Evolutionary conservation across 2,888 invertebrate species (phyloP).

Genomic region (Disparrhopalites patrizii): DNA sequence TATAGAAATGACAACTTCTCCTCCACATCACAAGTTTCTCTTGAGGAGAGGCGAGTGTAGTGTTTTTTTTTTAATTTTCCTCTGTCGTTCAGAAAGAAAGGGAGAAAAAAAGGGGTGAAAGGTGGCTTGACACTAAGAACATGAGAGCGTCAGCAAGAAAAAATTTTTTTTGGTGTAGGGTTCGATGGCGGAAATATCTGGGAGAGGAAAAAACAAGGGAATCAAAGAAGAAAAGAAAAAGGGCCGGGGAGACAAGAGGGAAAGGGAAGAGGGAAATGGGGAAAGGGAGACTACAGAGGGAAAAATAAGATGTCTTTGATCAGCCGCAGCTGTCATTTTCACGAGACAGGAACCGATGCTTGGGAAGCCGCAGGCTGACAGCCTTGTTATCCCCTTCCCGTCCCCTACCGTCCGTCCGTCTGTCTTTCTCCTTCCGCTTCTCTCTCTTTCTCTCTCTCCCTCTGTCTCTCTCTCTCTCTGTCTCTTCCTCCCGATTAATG

Average conservation of each 20-base stretch:
- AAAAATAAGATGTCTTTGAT: constrained; percentile 32
- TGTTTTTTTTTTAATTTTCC: no score
- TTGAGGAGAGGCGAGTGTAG: no score
- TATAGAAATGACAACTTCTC: no score
- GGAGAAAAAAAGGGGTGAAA: no score
- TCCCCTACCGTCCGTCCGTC: constrained; percentile 1
- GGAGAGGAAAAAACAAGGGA: not conserved
- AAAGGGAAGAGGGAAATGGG: not conserved
- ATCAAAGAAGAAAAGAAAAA: not conserved
- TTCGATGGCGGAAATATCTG: not conserved
- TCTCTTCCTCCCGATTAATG: not conserved
- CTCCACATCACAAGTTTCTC: no score
- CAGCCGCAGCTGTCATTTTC: constrained; percentile 36
- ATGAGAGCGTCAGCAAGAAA: no score
- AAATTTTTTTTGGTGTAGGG: no score
- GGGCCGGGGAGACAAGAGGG: not conserved
- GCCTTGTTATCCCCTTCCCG: constrained; percentile 30
- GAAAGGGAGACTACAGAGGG: constrained; percentile 9
- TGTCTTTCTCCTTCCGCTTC: constrained; percentile 9
- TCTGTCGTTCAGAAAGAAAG: no score
- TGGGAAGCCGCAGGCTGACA: constrained; percentile 34
- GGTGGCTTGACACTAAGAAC: no score
- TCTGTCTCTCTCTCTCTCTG: not conserved
- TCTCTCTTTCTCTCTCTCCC: not conserved
- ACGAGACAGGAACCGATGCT: constrained; percentile 32